Base-by-base conservation (phyloP, 2,888 invertebrate genomes). In the Lasioglossum marginatum region DNA sequence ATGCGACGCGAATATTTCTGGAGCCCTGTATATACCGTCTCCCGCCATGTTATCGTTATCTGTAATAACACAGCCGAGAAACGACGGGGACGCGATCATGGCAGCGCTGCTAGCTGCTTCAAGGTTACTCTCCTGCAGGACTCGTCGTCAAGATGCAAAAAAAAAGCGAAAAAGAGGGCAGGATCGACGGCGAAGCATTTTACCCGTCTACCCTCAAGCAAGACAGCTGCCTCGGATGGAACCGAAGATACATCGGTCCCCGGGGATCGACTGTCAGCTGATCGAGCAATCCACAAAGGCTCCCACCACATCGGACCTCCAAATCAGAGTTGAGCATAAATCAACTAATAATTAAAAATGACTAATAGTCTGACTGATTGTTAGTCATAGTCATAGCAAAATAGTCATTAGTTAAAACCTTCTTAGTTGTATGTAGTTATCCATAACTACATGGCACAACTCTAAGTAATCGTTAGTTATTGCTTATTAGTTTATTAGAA, bases 11-110 rank as follows among this genome's bases (percentile, higher is more conserved):
- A 57, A 66, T 77, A 68, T 83, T 34, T 63, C 52, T n/a, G 19
- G n/a, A 12, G 27, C 27, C 31, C 43, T 23, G 37, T 37, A n/a
- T 52, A 52, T 52, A n/a, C 10, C 3, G 23, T 77, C 75, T n/a
- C 23, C 19, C 19, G 37, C 34, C 6, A 23, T 52, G 75, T 63
- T 83, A 75, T 81, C 81, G 81, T 81, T 76, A 76, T 72, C 63
- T 43, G 16, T 57, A 72, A 72, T 57, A 77, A 81, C 19, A 34
- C 40, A 71, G 48, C 37, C 40, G 23, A 71, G 43, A 37, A 81
- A 66, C 63, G 45, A 68, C 34, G 68, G 45, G n/a, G 12, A 48
- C 27, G 45, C 23, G 68, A 37, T 8, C 70, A n/a, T 23, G 16
- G 5, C 34, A 52, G 68, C 31, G 10, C 52, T n/a, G 23, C 52